These are phyloP conservation scores for Eunapius fragilis DNA, from an alignment of 37 sponge, comb jelly and placozoan genomes.

Conservation along the genomic window DNA sequence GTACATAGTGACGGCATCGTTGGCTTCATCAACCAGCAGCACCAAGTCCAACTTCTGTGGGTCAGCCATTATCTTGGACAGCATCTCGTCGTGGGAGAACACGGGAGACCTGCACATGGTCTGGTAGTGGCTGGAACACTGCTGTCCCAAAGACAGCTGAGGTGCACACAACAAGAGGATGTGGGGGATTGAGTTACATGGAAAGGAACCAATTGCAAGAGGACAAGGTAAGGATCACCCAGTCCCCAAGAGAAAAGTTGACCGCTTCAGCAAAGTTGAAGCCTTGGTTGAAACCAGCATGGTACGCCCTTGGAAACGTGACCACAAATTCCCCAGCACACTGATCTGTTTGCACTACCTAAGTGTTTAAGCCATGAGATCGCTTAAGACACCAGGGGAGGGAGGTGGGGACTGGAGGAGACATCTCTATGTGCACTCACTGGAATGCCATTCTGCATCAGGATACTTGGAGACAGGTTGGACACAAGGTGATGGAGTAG, in stretches of 20 bases:
- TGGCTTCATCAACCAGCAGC: slow-evolving; percentile 50
- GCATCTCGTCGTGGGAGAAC: slow-evolving; percentile 96
- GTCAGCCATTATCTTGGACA: slow-evolving; percentile 75
- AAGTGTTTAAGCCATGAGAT: too few relatives aligned
- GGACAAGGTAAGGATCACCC: slow-evolving; percentile 67
- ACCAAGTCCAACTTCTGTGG: slow-evolving; percentile 59
- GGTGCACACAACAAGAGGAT: neutral
- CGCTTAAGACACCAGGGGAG: too few relatives aligned
- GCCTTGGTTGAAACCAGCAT: slow-evolving; percentile 99
- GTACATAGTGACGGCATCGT: slow-evolving; percentile 55
- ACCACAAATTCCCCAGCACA: slow-evolving; percentile 96
- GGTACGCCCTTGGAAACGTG: slow-evolving; percentile 97
- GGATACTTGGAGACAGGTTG: slow-evolving; percentile 87
- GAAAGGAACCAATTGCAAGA: neutral
- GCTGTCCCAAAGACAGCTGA: slow-evolving; percentile 87
- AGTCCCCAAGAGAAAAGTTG: slow-evolving; percentile 95
- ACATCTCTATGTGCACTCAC: slow-evolving; percentile 39
- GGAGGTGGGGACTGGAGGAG: neutral
- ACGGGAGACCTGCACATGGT: slow-evolving; percentile 64
- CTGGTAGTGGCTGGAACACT: slow-evolving; percentile 90
- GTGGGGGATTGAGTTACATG: neutral
- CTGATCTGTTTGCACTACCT: slow-evolving; percentile 93
- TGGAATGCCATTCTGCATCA: slow-evolving; percentile 91
- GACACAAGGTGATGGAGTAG: slow-evolving; percentile 97
- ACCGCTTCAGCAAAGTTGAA: slow-evolving; percentile 99